Base-by-base conservation (phyloP, 2,797 vertebrate genomes). In the Myotis vivesi region DNA sequence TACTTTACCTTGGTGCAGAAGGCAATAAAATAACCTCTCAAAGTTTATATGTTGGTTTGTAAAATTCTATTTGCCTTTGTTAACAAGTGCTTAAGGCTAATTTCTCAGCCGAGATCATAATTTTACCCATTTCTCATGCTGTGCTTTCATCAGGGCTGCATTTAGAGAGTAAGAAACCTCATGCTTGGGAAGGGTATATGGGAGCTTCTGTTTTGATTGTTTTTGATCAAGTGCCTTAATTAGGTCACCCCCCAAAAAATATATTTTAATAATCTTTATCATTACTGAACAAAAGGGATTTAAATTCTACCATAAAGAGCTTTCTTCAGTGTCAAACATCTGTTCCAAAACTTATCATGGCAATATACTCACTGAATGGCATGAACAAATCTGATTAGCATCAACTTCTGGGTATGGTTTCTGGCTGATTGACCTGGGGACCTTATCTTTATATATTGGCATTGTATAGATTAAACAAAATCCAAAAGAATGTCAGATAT, bases 41-140 rank as follows among this genome's bases (percentile, higher is more conserved):
- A 97, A 97, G 91, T 97, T 97, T 97, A 95, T 95, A 77, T 93
- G 79, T 94, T 96, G 81, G 87, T 96, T 93, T 97, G 71, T 96
- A 97, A 98, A 98, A 98, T 97, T 94, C 76, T 98, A 95, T 98
- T 98, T 98, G 96, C 96, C 83, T 98, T 98, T 97, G 97, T 98
- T 98, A 98, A 96, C 95, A 97, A 97, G 19, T 8, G 30, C 95
- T 98, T 97, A 97, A 95, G 95, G 97, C 88, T 97, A 97, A 98
- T 98, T 98, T 98, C 97, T 98, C 95, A 97, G 92, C 69, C 81
- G 8, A 96, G 95, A 96, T 98, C 92, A 97, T 97, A 96, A 97
- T 98, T 98, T 97, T 97, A 96, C 84, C 88, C 59, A 96, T 98
- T 97, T 91, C 93, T 98, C 97, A 98, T 76, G 93, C 89, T 96